Evolutionary conservation across 2,888 invertebrate species (phyloP), one percentile per base, ranked within the genome.

Genomic region (Bembecia ichneumoniformis): DNA sequence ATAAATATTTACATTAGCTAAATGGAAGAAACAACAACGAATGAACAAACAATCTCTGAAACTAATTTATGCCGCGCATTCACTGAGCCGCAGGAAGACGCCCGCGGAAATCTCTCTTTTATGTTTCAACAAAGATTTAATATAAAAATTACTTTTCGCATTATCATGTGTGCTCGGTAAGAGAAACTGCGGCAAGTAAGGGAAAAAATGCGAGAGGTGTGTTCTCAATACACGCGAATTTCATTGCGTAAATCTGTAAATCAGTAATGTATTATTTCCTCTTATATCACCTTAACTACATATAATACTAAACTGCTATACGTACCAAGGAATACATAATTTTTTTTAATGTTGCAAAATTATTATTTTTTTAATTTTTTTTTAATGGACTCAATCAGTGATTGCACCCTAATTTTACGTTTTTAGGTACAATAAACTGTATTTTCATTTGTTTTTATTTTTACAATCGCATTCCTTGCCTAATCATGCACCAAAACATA

Each of bases 111-210:
- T 73, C 70, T 75, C 74, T 77, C 83, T 83, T 82, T 83, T 79
- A 81, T 83, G 81, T 82, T 83, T 79, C 71, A 71, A 66, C 71
- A 78, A 74, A 76, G 78, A 77, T 84, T 86, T 83, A 82, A 82
- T 82, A 82, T 76, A 81, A 81, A 82, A 86, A 87, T 84, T 84
- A 84, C 81, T 80, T 83, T 82, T 71, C 63, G 66, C 75, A 80
- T 83, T 81, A 83, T 78, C 81, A 74, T 82, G 77, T 77, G 77
- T 76, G 78, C 74, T 63, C 76, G 69, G 74, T 74, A 69, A 56
- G 55, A 51, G 66, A 63, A 55, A 66, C 55, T 55, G 52, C 56
- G 13, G 14, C 40, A 28, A 28, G 28, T 28, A 28, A 28, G 28
- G 28, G 28, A 28, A 28, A 28, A 28, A 28, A 7, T n/a, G 40